A percentile compares a stretch with the other conserved stretches of the same genome.
Evolutionary conservation across 2,888 invertebrate species (phyloP).

Genomic region (Drosophila anceps): DNA sequence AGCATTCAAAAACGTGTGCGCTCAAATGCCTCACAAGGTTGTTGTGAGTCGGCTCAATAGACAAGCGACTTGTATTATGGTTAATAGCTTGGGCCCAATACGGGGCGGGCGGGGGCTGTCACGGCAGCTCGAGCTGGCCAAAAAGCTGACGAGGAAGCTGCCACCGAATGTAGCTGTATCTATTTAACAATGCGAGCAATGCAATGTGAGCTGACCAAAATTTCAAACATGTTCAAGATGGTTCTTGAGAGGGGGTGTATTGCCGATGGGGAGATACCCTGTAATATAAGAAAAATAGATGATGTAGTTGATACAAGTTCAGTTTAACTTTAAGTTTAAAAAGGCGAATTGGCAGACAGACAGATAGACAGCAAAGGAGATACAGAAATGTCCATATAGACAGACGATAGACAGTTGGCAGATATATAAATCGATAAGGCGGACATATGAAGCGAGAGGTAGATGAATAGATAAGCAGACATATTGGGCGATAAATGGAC

Average conservation of each 20-base stretch:
- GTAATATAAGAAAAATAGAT: neutral
- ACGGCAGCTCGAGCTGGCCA: conserved; percentile 1
- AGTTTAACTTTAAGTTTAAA: too few relatives aligned
- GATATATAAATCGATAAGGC: neutral
- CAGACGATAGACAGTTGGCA: neutral
- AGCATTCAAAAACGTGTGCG: conserved; percentile 57
- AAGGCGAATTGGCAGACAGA: too few relatives aligned
- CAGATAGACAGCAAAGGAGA: neutral
- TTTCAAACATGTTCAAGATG: conserved; percentile 2
- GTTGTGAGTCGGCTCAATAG: conserved; percentile 39
- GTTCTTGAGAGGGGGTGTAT: neutral
- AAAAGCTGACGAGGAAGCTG: conserved; percentile 72
- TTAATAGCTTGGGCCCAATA: conserved; percentile 27
- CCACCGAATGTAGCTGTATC: conserved; percentile 22
- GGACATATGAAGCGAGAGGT: neutral
- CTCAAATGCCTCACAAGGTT: conserved; percentile 63
- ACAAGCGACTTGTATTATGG: conserved; percentile 38
- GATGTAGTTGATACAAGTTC: too few relatives aligned
- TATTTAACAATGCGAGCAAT: conserved; percentile 55
- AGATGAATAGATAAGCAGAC: neutral
- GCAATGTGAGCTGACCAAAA: conserved; percentile 37
- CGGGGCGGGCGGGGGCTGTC: neutral
- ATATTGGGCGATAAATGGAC: neutral
- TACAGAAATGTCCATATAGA: neutral
- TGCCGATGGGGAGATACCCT: neutral